Evolutionary conservation across 2,888 invertebrate species (phyloP).

Genomic region (Carcina quercana): DNA sequence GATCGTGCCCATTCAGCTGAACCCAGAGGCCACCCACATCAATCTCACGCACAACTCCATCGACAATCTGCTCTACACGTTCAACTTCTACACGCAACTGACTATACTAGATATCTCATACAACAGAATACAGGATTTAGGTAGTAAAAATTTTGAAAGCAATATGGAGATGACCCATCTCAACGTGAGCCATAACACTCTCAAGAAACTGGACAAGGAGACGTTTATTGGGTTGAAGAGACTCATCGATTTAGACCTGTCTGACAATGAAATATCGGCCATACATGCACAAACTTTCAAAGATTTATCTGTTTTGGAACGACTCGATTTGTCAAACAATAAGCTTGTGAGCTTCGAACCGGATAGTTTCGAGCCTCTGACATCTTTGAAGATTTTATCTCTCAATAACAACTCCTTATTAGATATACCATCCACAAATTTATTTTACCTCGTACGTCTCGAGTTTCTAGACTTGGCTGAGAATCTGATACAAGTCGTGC

Average conservation of each 20-base stretch:
- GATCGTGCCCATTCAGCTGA: conserved; percentile 91
- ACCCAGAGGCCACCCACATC: conserved; percentile 89
- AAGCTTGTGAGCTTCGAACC: conserved; percentile 82
- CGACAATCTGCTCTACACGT: conserved; percentile 82
- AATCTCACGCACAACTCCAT: conserved; percentile 90
- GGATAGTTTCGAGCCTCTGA: conserved; percentile 80
- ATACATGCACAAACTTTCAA: conserved; percentile 85
- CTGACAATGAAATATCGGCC: conserved; percentile 83
- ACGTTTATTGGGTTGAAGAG: conserved; percentile 83
- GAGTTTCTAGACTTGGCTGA: conserved; percentile 84
- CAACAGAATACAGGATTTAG: conserved; percentile 87
- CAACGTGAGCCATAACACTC: conserved; percentile 84
- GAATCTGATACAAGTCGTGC: conserved; percentile 84
- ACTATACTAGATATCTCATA: conserved; percentile 86
- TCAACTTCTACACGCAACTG: conserved; percentile 87
- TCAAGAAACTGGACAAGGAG: conserved; percentile 82
- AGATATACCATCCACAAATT: conserved; percentile 82
- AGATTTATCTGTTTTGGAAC: conserved; percentile 82
- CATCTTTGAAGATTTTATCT: conserved; percentile 81
- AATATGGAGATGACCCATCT: conserved; percentile 83
- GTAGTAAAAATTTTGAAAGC: conserved; percentile 86
- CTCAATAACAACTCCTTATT: conserved; percentile 86
- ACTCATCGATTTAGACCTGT: conserved; percentile 81
- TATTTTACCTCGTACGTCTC: conserved; percentile 78
- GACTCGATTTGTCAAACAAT: conserved; percentile 85